Conservation (phyloP, 1,140 invertebrate species). For the Panulirus ornatus region DNA sequence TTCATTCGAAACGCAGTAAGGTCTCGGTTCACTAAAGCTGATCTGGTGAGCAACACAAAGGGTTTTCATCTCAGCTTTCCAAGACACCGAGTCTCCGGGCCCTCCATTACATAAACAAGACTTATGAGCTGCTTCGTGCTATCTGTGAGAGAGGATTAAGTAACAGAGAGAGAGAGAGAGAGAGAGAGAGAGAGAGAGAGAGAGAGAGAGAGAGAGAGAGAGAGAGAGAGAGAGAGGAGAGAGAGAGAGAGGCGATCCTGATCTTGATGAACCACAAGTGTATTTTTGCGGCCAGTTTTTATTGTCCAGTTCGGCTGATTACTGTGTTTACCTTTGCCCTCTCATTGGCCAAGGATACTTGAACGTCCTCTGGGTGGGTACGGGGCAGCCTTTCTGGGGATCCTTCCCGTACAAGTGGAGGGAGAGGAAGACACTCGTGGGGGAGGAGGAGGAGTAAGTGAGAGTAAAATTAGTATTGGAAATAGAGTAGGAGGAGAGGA, state of each 20-base stretch:
- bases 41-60: neutral
- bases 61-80: neutral
- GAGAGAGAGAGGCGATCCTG: neutral
- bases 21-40: neutral
- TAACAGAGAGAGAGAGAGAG: neutral
- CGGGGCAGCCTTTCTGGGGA: neutral
- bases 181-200: neutral
- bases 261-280: neutral
- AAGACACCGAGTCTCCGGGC: neutral
- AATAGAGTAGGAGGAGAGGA: too few relatives aligned
- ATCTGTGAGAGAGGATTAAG: neutral
- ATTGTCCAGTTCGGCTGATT: neutral
- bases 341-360: neutral
- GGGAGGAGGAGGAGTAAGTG: too few relatives aligned
- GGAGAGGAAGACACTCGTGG: too few relatives aligned
- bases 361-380: neutral
- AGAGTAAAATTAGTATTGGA: too few relatives aligned
- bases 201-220: conserved; percentile 18
- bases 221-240: conserved; percentile 6
- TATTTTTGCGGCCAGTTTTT: neutral
- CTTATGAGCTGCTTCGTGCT: neutral
- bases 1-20: neutral
- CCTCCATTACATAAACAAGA: neutral
- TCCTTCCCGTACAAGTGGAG: too few relatives aligned
- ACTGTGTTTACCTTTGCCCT: neutral